These are phyloP conservation scores for Coleophora deauratella DNA, from an alignment of 2,888 invertebrate genomes.

Conservation along the genomic window DNA sequence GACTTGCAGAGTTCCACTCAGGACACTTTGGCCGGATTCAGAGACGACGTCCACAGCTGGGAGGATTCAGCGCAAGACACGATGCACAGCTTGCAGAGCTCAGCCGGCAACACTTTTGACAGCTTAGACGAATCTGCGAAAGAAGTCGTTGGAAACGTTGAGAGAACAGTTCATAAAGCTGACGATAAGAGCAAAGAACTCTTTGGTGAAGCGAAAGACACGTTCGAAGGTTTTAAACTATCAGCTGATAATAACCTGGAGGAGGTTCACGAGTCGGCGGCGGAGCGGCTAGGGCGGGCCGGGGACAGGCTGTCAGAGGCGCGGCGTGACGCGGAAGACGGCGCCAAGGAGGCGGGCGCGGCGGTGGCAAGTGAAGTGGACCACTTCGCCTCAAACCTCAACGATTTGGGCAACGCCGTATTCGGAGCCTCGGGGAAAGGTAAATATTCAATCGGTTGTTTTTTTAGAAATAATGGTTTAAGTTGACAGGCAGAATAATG, in stretches of 20 bases:
- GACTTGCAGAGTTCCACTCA: slow-evolving; percentile 57
- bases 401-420: slow-evolving; percentile 61
- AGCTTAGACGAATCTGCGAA: slow-evolving; percentile 59
- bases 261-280: slow-evolving; percentile 44
- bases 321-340: slow-evolving; percentile 27
- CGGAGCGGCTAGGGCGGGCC: slow-evolving; percentile 37
- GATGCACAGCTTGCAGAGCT: slow-evolving; percentile 63
- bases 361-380: slow-evolving; percentile 51
- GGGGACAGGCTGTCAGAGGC: slow-evolving; percentile 41
- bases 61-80: slow-evolving; percentile 62
- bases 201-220: slow-evolving; percentile 47
- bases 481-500: not conserved
- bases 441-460: slow-evolving; percentile 19
- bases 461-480: too few relatives aligned
- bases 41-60: slow-evolving; percentile 52
- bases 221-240: slow-evolving; percentile 63
- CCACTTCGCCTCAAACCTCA: slow-evolving; percentile 56
- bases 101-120: slow-evolving; percentile 64
- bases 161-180: slow-evolving; percentile 30
- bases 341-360: slow-evolving; percentile 30
- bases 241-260: slow-evolving; percentile 61
- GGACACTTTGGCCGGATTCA: slow-evolving; percentile 58
- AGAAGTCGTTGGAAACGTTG: slow-evolving; percentile 41
- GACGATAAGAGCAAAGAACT: slow-evolving; percentile 44
- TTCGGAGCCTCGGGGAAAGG: slow-evolving; percentile 68